Percentiles rank a stretch among this genome's conserved stretches.
These are phyloP conservation scores for Selenia dentaria DNA, from an alignment of 2,888 invertebrate species.

Conservation along the genomic window DNA sequence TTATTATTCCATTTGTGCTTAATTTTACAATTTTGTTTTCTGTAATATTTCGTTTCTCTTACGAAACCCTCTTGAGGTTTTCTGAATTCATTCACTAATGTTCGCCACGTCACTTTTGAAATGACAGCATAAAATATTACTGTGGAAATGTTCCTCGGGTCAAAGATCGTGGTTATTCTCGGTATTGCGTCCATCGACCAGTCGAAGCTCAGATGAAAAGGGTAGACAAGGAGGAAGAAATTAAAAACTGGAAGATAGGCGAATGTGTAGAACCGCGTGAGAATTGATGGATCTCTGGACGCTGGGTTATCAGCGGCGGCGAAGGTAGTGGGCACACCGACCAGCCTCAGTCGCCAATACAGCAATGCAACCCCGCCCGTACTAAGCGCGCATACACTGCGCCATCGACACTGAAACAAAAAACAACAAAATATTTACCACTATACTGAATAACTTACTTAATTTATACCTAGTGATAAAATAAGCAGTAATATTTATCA, in stretches of 20 bases:
- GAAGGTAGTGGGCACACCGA: constrained; percentile 91
- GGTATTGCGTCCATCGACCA: constrained; percentile 99
- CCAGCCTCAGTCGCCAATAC: constrained; percentile 91
- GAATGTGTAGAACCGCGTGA: constrained; percentile 95
- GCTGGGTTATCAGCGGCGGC: constrained; percentile 98
- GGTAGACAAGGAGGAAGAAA: constrained; percentile 93
- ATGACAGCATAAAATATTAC: constrained; percentile 88
- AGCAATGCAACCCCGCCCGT: constrained; percentile 88
- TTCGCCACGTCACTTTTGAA: constrained; percentile 71
- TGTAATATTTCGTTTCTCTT: constrained; percentile 67
- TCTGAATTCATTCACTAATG: constrained; percentile 64
- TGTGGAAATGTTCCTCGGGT: constrained; percentile 91
- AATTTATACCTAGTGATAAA: too few relatives aligned
- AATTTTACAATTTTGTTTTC: constrained; percentile 69
- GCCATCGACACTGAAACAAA: constrained; percentile 88
- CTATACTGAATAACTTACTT: too few relatives aligned
- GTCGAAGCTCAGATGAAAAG: constrained; percentile 96
- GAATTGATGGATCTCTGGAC: constrained; percentile 91
- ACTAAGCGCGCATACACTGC: constrained; percentile 88
- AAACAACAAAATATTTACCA: background rate
- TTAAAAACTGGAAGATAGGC: constrained; percentile 96
- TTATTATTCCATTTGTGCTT: constrained; percentile 77
- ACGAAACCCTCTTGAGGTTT: constrained; percentile 59
- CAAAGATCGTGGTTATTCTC: constrained; percentile 90
- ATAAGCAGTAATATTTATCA: too few relatives aligned